These are phyloP conservation scores for Todiramphus chloris DNA, from an alignment of 2,113 vertebrate genomes.

Conservation along the genomic window DNA sequence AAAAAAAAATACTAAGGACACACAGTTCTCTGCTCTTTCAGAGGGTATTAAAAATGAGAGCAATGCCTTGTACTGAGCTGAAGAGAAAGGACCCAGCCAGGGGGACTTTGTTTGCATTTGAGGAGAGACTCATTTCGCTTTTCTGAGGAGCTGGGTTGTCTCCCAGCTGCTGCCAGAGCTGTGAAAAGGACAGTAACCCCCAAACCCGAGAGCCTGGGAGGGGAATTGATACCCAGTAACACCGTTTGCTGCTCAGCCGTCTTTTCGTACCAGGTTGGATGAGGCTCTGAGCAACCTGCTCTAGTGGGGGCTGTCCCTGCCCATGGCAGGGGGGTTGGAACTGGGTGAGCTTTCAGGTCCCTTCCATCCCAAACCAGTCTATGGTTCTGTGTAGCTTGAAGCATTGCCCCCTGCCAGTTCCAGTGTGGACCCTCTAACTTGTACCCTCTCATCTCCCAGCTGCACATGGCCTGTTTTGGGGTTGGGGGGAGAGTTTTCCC, in stretches of 20 bases:
- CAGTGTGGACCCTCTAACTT: background rate
- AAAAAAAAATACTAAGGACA: background rate
- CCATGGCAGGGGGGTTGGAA: no score
- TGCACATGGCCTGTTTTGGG: background rate
- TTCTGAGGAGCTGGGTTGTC: background rate
- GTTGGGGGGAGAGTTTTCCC: background rate
- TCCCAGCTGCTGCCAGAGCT: background rate
- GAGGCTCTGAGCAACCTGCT: no score
- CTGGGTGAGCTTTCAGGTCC: no score
- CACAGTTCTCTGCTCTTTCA: background rate
- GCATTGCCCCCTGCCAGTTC: background rate
- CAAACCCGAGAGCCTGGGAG: background rate
- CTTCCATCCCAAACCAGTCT: no score
- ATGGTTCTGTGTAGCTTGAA: background rate
- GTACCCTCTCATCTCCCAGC: background rate
- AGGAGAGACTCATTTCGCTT: background rate
- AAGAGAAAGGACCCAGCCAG: background rate
- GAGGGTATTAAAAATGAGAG: background rate
- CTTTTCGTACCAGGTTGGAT: no score
- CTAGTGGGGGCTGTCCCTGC: no score
- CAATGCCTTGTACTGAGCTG: accelerated
- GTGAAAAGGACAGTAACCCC: background rate
- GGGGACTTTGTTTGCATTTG: background rate
- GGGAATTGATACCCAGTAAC: background rate
- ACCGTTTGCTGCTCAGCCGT: background rate